A percentile compares a stretch with the other conserved stretches of the same genome.
Conservation (phyloP, 2,888 invertebrate genomes). For the Nycteola revayana region DNA sequence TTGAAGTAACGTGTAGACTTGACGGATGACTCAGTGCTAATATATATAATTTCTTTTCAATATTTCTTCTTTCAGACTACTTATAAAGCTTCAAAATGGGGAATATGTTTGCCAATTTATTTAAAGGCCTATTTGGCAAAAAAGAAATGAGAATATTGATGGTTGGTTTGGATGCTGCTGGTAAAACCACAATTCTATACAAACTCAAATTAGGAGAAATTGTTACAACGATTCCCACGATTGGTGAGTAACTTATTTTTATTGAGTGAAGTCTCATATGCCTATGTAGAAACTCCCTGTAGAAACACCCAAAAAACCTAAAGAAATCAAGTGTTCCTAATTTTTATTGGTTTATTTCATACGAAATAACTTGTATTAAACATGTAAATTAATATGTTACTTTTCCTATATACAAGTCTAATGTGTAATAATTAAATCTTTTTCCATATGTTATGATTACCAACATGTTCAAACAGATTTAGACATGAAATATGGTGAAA, state of each 20-base stretch:
- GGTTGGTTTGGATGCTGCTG: constrained; percentile 99
- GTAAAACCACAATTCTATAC: constrained; percentile 99
- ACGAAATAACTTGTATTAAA: too few species aligned
- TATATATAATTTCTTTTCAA: constrained; percentile 43
- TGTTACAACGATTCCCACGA: constrained; percentile 99
- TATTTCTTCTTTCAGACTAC: constrained; percentile 72
- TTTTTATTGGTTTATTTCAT: too few species aligned
- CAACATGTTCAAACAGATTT: too few species aligned
- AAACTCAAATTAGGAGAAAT: constrained; percentile 99
- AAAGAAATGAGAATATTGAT: constrained; percentile 99
- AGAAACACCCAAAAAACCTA: too few species aligned
- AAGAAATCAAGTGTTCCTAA: too few species aligned
- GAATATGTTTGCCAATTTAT: constrained; percentile 97
- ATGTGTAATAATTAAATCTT: too few species aligned
- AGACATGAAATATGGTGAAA: too few species aligned
- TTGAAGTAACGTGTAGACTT: constrained; percentile 66
- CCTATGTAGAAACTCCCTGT: too few species aligned
- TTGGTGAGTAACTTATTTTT: constrained; percentile 86
- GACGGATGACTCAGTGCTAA: constrained; percentile 72
- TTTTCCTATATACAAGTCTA: too few species aligned
- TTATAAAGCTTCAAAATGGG: constrained; percentile 91
- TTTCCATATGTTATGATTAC: too few species aligned
- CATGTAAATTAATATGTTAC: too few species aligned
- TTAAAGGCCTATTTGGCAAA: constrained; percentile 99
- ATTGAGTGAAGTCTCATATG: too few species aligned